These are phyloP conservation scores for Dysidea cf. avara DNA, from an alignment of 37 sponge, comb jelly and placozoan species.

Conservation along the genomic window DNA sequence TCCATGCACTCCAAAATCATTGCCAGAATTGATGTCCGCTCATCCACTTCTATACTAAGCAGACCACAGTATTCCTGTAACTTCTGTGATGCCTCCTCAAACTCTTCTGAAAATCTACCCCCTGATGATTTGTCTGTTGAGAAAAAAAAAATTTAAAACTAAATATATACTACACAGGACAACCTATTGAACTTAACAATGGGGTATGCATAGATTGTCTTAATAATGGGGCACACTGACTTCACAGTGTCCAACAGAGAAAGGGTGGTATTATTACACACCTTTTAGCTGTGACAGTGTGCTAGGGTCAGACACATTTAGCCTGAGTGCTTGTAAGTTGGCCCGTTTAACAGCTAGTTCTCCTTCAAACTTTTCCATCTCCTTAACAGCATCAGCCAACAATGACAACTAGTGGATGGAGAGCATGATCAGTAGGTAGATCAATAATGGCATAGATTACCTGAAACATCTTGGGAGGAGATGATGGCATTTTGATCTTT, in stretches of 20 bases:
- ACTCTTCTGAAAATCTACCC: constrained; percentile 53
- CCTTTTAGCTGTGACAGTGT: constrained; percentile 71
- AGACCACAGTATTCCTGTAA: constrained; percentile 72
- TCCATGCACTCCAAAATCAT: constrained; percentile 57
- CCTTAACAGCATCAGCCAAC: constrained; percentile 57
- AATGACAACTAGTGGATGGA: constrained; percentile 38
- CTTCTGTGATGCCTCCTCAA: constrained; percentile 62
- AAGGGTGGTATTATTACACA: too few species aligned
- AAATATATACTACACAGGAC: too few species aligned
- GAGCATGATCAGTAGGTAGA: neutral
- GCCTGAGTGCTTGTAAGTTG: constrained; percentile 38
- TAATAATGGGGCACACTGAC: too few species aligned
- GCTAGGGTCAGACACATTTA: constrained; percentile 63
- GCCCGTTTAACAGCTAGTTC: constrained; percentile 71
- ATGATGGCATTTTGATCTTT: too few species aligned
- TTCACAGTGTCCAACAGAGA: too few species aligned
- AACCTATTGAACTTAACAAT: too few species aligned
- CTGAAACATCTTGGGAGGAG: too few species aligned
- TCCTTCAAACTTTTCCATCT: constrained; percentile 76
- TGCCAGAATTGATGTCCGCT: constrained; percentile 59
- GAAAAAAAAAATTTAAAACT: neutral
- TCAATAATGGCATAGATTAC: too few species aligned
- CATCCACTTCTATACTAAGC: constrained; percentile 67
- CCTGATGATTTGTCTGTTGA: constrained; percentile 77
- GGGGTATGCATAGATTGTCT: too few species aligned